Conservation (phyloP, 53 echinoderm and acorn worm genomes). For the Actinopyga echinites region DNA sequence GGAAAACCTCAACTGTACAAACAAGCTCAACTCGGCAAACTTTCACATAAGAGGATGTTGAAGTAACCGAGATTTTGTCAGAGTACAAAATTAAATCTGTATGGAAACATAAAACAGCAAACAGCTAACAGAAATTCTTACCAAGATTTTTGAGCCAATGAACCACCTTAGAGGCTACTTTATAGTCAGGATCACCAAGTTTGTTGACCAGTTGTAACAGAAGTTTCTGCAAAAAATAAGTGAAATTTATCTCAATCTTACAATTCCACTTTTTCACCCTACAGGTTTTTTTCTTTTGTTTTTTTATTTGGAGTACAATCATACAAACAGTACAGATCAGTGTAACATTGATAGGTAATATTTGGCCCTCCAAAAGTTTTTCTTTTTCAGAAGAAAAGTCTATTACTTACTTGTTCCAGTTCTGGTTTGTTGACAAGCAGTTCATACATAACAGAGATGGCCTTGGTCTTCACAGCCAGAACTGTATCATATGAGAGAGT, state of each 20-base stretch:
- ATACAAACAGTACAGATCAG: no score
- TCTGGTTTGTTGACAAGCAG: slow-evolving; percentile 83
- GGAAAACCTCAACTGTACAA: no score
- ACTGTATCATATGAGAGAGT: slow-evolving; percentile 78
- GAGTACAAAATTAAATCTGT: no score
- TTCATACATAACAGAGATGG: slow-evolving; percentile 78
- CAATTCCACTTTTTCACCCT: neutral
- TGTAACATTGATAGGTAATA: no score
- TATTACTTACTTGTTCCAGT: slow-evolving; percentile 78
- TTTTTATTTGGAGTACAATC: no score
- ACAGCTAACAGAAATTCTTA: slow-evolving; percentile 28
- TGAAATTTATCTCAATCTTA: neutral
- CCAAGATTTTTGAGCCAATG: slow-evolving; percentile 86
- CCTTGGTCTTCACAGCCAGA: slow-evolving; percentile 79
- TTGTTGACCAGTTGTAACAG: slow-evolving; percentile 80
- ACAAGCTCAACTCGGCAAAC: no score
- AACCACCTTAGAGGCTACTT: slow-evolving; percentile 82
- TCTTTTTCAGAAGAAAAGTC: no score
- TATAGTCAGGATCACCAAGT: slow-evolving; percentile 92
- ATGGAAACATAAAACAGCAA: neutral
- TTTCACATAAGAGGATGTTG: no score
- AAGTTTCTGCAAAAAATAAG: slow-evolving; percentile 53
- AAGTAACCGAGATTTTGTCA: no score
- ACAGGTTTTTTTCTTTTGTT: no score
- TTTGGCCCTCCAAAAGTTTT: no score